These are phyloP conservation scores for Coleophora flavipennella DNA, from an alignment of 2,888 invertebrate species.

Conservation along the genomic window DNA sequence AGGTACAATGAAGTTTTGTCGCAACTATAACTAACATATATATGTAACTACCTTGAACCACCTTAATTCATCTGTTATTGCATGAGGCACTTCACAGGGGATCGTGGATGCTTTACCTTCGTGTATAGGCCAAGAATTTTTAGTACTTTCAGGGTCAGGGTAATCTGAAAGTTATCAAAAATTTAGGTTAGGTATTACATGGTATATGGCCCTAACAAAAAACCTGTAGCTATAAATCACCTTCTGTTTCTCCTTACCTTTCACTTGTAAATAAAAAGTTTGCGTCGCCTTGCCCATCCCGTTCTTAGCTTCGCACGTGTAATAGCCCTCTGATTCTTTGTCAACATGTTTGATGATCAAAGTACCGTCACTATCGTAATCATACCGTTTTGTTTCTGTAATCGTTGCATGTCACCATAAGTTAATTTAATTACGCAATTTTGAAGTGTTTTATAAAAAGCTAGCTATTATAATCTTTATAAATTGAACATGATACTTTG, in stretches of 20 bases:
- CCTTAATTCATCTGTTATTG: slow-evolving; percentile 22
- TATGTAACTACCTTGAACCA: slow-evolving; percentile 54
- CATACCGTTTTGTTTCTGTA: slow-evolving; percentile 32
- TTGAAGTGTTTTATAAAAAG: too few relatives aligned
- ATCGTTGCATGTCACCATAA: neutral
- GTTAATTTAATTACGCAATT: too few relatives aligned
- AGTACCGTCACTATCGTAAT: slow-evolving; percentile 31
- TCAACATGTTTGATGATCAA: slow-evolving; percentile 33
- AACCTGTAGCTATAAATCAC: too few relatives aligned
- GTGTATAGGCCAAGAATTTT: slow-evolving; percentile 15
- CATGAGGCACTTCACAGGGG: slow-evolving; percentile 26
- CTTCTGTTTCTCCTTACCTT: too few relatives aligned
- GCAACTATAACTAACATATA: too few relatives aligned
- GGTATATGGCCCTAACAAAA: too few relatives aligned
- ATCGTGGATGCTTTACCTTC: slow-evolving; percentile 19
- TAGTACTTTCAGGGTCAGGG: slow-evolving; percentile 14
- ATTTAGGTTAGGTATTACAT: too few relatives aligned
- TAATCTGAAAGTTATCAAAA: slow-evolving; percentile 27
- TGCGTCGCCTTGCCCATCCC: slow-evolving; percentile 20
- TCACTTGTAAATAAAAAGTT: slow-evolving; percentile 24
- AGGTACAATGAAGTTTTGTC: too few relatives aligned
- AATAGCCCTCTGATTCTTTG: slow-evolving; percentile 20
- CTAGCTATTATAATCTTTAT: too few relatives aligned
- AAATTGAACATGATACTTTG: too few relatives aligned
- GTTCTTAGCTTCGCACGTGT: slow-evolving; percentile 36